Evolutionary conservation across 2,888 invertebrate genomes (phyloP).

Genomic region (Callimorpha dominula): DNA sequence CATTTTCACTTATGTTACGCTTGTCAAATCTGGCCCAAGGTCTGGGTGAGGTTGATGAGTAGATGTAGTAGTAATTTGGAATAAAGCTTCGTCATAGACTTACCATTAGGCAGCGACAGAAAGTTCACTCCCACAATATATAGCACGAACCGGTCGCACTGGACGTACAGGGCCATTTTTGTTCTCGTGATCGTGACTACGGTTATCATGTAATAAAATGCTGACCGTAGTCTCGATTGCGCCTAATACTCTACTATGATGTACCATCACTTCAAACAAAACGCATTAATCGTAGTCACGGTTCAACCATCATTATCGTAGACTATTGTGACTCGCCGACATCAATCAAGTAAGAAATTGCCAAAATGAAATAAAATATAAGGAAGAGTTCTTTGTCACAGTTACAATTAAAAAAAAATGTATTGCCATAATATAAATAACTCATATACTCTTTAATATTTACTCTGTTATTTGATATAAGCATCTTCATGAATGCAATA

Average conservation of each 20-base stretch:
- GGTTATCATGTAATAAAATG: too few species aligned
- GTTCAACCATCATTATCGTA: too few species aligned
- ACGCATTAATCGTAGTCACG: too few species aligned
- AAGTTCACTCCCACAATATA: background rate
- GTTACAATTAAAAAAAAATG: background rate
- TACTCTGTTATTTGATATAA: background rate
- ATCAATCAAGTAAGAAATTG: background rate
- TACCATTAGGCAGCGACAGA: background rate
- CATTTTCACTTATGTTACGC: background rate
- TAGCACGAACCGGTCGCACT: background rate
- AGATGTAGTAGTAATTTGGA: background rate
- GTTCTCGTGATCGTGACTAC: background rate
- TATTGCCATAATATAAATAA: background rate
- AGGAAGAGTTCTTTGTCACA: background rate
- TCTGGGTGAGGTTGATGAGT: background rate
- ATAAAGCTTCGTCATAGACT: background rate
- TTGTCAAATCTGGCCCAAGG: background rate
- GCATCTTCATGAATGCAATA: background rate
- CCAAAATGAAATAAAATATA: background rate
- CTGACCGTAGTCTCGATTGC: too few species aligned
- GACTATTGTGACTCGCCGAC: background rate
- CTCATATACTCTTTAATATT: background rate
- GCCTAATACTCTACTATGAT: too few species aligned
- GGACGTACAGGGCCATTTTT: background rate
- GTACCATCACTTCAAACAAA: too few species aligned